Evolutionary conservation across 2,888 invertebrate genomes (phyloP), one percentile per base, ranked within the genome.

Genomic region (Monoplex corrugatus): DNA sequence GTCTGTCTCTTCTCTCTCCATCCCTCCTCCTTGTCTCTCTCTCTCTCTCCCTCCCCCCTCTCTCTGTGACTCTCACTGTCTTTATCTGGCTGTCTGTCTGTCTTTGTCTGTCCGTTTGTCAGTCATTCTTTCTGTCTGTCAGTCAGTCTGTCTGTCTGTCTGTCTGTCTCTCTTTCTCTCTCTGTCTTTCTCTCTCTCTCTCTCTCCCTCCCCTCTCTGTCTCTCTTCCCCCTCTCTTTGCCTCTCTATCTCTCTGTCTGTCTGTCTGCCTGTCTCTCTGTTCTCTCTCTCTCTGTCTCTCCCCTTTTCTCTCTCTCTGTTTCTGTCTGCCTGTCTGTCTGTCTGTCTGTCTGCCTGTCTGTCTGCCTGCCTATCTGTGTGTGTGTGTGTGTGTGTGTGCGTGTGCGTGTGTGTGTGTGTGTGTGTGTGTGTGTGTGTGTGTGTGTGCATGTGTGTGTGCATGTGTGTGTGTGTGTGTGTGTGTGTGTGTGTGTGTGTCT

Each of bases 131-230:
- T 57, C 57, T 57, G 35, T 85, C 57, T 50, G 23, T 84, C 84
- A 45, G 23, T 50, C 35, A 45, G 23, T 84, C 45, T 45, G n/a
- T 84, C 57, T 57, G 35, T 57, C 72, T 32, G 32, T 75, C 72
- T 35, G 23, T 35, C 75, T 75, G 13, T 63, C 63, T 86, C 63
- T 63, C 63, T 86, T 63, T 86, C 63, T 35, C 63, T 86, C 86
- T 63, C 63, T 63, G 35, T 63, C 86, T 63, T 63, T 86, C 63
- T 63, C 86, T 86, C 86, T 86, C 63, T 63, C 86, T 86, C 86
- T 85, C 50, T 40, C 83, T 83, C 83, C 43, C n/a, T n/a, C 38
- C 43, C 38, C 38, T 5, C 16, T 43, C 19, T 40, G 38, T 32
- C 43, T 43, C 35, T 16, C 13, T 43, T 10, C 10, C 16, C n/a